Evolutionary conservation across 1,140 invertebrate genomes (phyloP), one percentile per base, ranked within the genome.

Genomic region (Cataglyphis hispanica): DNA sequence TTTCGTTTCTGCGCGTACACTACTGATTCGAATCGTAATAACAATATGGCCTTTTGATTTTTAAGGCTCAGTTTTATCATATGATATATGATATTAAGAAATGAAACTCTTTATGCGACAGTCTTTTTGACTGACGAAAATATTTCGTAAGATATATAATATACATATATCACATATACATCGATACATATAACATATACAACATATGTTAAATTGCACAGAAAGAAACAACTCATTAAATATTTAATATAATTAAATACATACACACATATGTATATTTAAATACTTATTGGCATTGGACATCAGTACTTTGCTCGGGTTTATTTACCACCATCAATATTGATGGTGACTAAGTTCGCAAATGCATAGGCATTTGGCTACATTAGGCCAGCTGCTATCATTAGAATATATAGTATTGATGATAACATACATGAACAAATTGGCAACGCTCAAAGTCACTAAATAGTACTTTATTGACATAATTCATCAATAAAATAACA

Each of bases 391-490:
- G 22, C 22, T 37, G 60, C 60, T 60, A 81, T 58, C 19, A n/a
- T 83, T 83, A 70, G 78, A 72, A 74, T 53, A 16, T 53, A 16
- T 19, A 25, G 19, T 70, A 72, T 72, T 72, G 67, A 83, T 58
- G 60, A 83, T 81, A 53, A 83, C 25, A 43, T 81, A 72, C 2
- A 11, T 31, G 50, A 72, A 83, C 37, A 83, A 83, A 83, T 74
- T 83, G 37, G 10, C 40, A 37, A 74, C 19, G 11, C 43, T 83
- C 67, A 74, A 74, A 83, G 53, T 40, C 53, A 43, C 5, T n/a
- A 19, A 72, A 25, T 60, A 56, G 31, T 27, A 83, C 72, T 31
- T 31, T 83, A 83, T 83, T 83, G 53, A 72, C 37, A 13, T 72
- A 70, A 43, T 25, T n/a, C n/a, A n/a, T n/a, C n/a, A n/a, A n/a